A percentile compares a stretch with the other conserved stretches of the same genome.
These are phyloP conservation scores for Perca flavescens DNA, from an alignment of 2,113 vertebrate species.

Conservation along the genomic window DNA sequence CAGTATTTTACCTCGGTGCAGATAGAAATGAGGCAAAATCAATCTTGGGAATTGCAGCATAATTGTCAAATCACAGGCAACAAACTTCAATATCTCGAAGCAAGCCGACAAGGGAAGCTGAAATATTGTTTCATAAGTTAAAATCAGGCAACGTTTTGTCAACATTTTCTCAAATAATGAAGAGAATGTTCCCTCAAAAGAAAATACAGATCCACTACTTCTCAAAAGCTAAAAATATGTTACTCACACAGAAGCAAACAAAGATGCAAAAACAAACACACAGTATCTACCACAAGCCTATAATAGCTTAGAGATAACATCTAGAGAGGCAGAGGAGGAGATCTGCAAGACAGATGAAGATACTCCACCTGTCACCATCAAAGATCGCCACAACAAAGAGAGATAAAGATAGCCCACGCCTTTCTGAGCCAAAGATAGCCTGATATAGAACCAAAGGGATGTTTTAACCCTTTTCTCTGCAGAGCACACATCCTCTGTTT, in stretches of 20 bases:
- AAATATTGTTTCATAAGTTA: slow-evolving; percentile 42
- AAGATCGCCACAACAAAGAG: slow-evolving; percentile 65
- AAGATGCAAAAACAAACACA: slow-evolving; percentile 24
- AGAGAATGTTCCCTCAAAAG: not conserved
- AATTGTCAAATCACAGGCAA: slow-evolving; percentile 28
- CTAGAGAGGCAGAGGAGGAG: slow-evolving; percentile 48
- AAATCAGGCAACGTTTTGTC: slow-evolving; percentile 10
- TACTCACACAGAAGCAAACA: slow-evolving; percentile 12
- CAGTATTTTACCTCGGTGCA: slow-evolving; percentile 1
- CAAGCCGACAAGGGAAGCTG: slow-evolving; percentile 2
- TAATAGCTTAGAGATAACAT: slow-evolving; percentile 50
- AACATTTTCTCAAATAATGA: slow-evolving; percentile 27
- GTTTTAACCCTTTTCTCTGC: slow-evolving; percentile 50
- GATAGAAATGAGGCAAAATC: slow-evolving; percentile 13
- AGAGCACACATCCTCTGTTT: not conserved
- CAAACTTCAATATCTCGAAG: slow-evolving; percentile 13
- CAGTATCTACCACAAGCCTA: slow-evolving; percentile 16
- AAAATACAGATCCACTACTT: slow-evolving; percentile 12
- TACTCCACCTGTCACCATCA: slow-evolving; percentile 65
- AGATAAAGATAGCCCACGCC: slow-evolving; percentile 70
- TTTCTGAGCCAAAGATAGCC: slow-evolving; percentile 53
- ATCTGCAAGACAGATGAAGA: slow-evolving; percentile 67
- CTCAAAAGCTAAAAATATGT: not conserved
- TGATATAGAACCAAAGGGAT: slow-evolving; percentile 41
- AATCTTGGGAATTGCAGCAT: slow-evolving; percentile 4